phyloP scores from a whole-genome alignment of 2,888 invertebrate species.

The Sarcophaga carnaria region DNA sequence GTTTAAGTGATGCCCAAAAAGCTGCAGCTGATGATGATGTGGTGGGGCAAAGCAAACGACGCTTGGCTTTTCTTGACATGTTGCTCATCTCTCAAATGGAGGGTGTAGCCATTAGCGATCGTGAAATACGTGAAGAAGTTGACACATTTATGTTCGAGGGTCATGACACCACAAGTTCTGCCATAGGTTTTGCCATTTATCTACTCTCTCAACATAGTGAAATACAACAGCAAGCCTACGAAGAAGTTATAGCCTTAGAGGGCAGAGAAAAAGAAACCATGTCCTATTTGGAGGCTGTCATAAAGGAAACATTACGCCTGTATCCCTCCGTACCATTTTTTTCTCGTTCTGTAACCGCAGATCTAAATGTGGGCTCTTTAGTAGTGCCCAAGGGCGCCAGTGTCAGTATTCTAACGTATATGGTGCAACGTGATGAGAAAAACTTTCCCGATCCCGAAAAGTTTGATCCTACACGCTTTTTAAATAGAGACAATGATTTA shows the following conservation, averaged over 20 bases:
- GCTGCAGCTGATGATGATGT: conserved; percentile 59
- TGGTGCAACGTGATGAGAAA: conserved; percentile 82
- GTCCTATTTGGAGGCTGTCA: conserved; percentile 84
- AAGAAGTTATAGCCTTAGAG: conserved; percentile 80
- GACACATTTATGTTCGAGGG: conserved; percentile 85
- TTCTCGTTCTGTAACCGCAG: conserved; percentile 81
- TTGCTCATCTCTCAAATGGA: conserved; percentile 82
- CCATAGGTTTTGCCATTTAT: conserved; percentile 83
- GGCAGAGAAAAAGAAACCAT: conserved; percentile 80
- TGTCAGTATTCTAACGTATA: conserved; percentile 80
- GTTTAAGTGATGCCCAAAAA: conserved; percentile 70
- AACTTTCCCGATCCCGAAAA: conserved; percentile 82
- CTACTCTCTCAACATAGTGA: conserved; percentile 82
- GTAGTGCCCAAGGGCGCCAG: conserved; percentile 81
- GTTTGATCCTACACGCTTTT: conserved; percentile 80
- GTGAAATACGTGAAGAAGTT: conserved; percentile 84
- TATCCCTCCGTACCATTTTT: conserved; percentile 84
- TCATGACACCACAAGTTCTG: conserved; percentile 84
- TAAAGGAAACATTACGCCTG: conserved; percentile 84
- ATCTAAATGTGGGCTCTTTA: conserved; percentile 80
- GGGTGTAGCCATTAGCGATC: conserved; percentile 80
- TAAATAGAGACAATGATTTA: conserved; percentile 74
- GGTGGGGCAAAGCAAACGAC: conserved; percentile 76
- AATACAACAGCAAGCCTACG: conserved; percentile 81
- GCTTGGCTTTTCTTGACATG: conserved; percentile 82